Base-by-base conservation (phyloP, 2,113 vertebrate species). In the Heterotilapia buettikoferi region DNA sequence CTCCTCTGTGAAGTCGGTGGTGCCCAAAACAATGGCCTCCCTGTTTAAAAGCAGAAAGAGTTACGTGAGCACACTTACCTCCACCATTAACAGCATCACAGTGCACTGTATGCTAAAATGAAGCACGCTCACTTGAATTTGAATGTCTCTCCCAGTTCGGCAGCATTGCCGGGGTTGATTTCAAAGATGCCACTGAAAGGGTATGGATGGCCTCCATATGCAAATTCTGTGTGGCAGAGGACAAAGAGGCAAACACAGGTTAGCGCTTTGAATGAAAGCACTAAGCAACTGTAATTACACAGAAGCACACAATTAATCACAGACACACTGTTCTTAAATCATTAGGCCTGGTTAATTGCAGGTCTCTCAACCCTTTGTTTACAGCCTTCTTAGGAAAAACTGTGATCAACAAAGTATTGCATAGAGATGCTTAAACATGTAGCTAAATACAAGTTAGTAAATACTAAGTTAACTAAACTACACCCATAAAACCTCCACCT, bases 141-240 rank as follows among this genome's bases (percentile, higher is more conserved):
- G 97, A 99, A 99, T 3, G 98, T 99, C 93, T 99, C 98, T 83
- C 98, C 98, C 84, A 99, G 97, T 81, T 99, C 98, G 38, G 96
- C 87, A 0, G 97, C 97, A 43, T 97, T 98, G 78, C 98, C 98
- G 26, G 98, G 98, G 88, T 96, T 98, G 95, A 99, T 99, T 92
- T 99, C 98, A 73, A 99, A 99, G 96, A 99, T 98, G 78, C 98
- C 98, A 91, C 98, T 99, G 95, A 99, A 99, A 68, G 98, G 97
- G 92, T 99, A 99, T 3, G 98, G 98, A 89, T 99, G 98, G 45
- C 98, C 98, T 76, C 98, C 98, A 82, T 99, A 99, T 92, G 98
- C 98, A 96, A 98, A 99, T 83, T 99, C 98, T 99, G 93, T 12
- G 84, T 24, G 93, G 12, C 53, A 61, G 71, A 43, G 6, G 91